phyloP scores from a whole-genome alignment of 2,888 invertebrate genomes.

The Caenorhabditis doughertyi region DNA sequence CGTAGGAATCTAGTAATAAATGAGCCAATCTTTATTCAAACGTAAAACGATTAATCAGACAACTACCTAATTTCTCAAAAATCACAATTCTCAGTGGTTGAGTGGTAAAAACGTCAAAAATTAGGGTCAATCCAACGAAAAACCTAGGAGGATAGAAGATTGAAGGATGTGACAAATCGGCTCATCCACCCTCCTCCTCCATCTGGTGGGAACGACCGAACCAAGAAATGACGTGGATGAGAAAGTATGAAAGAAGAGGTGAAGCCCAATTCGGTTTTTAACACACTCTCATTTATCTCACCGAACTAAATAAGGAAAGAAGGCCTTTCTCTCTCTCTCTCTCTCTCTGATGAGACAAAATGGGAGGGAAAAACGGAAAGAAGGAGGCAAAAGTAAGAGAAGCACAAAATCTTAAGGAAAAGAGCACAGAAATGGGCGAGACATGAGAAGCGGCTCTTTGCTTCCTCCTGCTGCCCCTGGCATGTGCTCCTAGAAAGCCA shows the following conservation, averaged over 20 bases:
- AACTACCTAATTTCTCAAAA: neutral
- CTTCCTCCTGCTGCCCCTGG: slow-evolving; percentile 41
- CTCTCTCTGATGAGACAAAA: slow-evolving; percentile 16
- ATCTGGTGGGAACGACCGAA: neutral
- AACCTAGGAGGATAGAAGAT: neutral
- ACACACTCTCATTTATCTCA: slow-evolving; percentile 15
- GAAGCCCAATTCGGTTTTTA: neutral
- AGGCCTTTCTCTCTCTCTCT: neutral
- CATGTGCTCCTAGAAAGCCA: slow-evolving; percentile 59
- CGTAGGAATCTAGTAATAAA: neutral
- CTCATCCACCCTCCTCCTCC: neutral
- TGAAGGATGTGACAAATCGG: slow-evolving; percentile 11
- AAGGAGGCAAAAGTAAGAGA: slow-evolving; percentile 29
- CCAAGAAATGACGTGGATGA: slow-evolving; percentile 1
- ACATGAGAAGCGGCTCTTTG: slow-evolving; percentile 56
- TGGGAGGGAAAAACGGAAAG: neutral
- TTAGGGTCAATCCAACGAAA: neutral
- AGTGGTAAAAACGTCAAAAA: neutral
- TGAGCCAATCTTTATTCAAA: neutral
- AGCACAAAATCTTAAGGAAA: slow-evolving; percentile 50
- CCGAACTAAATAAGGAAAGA: slow-evolving; percentile 22
- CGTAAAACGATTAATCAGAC: neutral
- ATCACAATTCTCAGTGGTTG: neutral
- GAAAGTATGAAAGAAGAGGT: slow-evolving; percentile 6
- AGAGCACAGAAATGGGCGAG: slow-evolving; percentile 43